Percentiles rank a stretch among this genome's conserved stretches.
Evolutionary conservation across 2,888 invertebrate species (phyloP).

Genomic region (Mycogona germanica): DNA sequence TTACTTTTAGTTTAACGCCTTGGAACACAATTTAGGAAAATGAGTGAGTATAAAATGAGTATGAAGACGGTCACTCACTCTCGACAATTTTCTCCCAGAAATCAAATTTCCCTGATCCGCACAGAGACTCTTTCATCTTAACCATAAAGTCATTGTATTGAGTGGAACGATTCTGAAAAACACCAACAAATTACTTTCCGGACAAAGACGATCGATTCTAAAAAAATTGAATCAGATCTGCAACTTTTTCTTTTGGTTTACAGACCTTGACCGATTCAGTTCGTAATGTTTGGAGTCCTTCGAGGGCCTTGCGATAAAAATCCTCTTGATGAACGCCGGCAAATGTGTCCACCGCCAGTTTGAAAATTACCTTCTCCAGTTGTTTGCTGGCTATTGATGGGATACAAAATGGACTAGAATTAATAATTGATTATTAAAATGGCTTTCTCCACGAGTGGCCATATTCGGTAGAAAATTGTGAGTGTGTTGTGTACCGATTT

Average conservation of each 20-base stretch:
- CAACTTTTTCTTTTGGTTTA: no score
- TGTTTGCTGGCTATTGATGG: constrained; percentile 34
- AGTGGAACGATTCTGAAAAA: neutral
- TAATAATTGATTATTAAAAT: no score
- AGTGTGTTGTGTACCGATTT: neutral
- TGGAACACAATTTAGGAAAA: neutral
- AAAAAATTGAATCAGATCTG: no score
- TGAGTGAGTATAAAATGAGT: neutral
- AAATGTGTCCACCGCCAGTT: constrained; percentile 33
- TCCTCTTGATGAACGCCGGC: constrained; percentile 30
- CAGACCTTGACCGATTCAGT: constrained; percentile 1
- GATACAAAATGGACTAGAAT: constrained; percentile 32
- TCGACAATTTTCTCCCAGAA: constrained; percentile 1
- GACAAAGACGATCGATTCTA: no score
- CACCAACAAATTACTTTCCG: no score
- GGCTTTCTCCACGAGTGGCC: constrained; percentile 24
- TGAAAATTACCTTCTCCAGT: constrained; percentile 31
- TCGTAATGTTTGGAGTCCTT: constrained; percentile 29
- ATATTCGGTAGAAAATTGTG: neutral
- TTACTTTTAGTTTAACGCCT: neutral
- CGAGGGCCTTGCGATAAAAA: constrained; percentile 33
- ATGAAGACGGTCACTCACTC: neutral
- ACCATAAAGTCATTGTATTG: constrained; percentile 2
- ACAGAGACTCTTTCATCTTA: neutral
- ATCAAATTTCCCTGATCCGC: neutral